phyloP scores from a whole-genome alignment of 2,113 vertebrate genomes.

The Sinocyclocheilus maitianheensis region DNA sequence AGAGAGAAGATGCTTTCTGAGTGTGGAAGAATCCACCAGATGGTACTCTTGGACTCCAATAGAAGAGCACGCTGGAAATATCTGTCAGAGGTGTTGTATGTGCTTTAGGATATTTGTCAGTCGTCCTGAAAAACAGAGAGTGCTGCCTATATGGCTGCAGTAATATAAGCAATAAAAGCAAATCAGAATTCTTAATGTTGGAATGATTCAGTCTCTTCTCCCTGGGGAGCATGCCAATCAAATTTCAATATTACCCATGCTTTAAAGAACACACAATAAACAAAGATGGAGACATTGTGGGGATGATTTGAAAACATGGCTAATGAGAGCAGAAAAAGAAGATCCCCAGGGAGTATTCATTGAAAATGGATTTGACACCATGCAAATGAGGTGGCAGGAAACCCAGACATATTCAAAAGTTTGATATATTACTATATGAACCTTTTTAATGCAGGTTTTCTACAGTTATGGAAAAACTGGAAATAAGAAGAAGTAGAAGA shows the following conservation, averaged over 20 bases:
- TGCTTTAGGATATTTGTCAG: conserved; percentile 5
- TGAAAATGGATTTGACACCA: background rate
- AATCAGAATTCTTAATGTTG: background rate
- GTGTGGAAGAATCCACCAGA: conserved; percentile 20
- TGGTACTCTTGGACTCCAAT: conserved; percentile 36
- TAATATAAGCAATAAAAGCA: background rate
- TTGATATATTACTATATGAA: background rate
- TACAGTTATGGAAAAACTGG: background rate
- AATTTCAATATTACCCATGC: background rate
- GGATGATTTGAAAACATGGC: background rate
- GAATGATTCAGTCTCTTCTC: conserved; percentile 13
- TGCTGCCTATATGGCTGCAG: background rate
- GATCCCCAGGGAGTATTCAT: background rate
- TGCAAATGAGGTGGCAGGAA: background rate
- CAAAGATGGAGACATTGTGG: background rate
- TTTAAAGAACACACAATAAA: conserved; percentile 16
- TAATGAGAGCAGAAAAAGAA: background rate
- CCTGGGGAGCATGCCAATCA: background rate
- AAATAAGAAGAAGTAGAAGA: background rate
- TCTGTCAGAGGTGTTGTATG: background rate
- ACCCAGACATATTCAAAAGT: background rate
- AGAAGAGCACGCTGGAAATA: background rate
- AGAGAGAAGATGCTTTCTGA: background rate
- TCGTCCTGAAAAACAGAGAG: conserved; percentile 2
- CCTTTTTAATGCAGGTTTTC: background rate